Percentiles rank a stretch among this genome's conserved stretches.
Evolutionary conservation across 1,140 invertebrate genomes (phyloP).

Genomic region (Papilio helenus): DNA sequence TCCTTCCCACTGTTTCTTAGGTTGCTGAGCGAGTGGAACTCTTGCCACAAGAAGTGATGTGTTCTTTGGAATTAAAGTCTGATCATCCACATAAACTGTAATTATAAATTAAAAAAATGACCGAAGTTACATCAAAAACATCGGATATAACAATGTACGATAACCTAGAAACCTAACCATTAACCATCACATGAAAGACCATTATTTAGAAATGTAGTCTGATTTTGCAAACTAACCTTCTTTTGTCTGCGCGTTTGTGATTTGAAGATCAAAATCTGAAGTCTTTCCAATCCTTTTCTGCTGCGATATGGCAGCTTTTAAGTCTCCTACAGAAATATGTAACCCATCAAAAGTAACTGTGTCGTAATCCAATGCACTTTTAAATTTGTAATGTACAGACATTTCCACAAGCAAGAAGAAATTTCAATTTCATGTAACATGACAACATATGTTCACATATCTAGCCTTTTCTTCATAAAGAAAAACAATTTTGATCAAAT

Average conservation of each 20-base stretch:
- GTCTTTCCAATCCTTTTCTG: slow-evolving; percentile 97
- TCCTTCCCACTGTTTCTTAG: slow-evolving; percentile 89
- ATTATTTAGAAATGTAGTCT: not conserved
- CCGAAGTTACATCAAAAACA: not conserved
- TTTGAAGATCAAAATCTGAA: slow-evolving; percentile 97
- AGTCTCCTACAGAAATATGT: slow-evolving; percentile 96
- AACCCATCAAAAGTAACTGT: slow-evolving; percentile 98
- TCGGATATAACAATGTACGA: not conserved
- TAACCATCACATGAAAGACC: not conserved
- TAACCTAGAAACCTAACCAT: not conserved
- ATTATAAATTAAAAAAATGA: slow-evolving; percentile 55
- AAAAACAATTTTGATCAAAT: slow-evolving; percentile 26
- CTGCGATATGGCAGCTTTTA: slow-evolving; percentile 97
- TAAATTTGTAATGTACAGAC: slow-evolving; percentile 99
- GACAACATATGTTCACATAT: slow-evolving; percentile 62
- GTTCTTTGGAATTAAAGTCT: slow-evolving; percentile 96
- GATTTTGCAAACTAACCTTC: slow-evolving; percentile 87
- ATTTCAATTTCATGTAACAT: slow-evolving; percentile 63
- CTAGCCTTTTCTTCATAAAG: slow-evolving; percentile 1
- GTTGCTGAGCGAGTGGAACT: slow-evolving; percentile 91
- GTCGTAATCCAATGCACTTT: slow-evolving; percentile 96
- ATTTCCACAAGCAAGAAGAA: slow-evolving; percentile 82
- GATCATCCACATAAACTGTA: slow-evolving; percentile 95
- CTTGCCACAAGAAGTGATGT: slow-evolving; percentile 97
- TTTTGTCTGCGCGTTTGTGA: slow-evolving; percentile 98